phyloP scores from a whole-genome alignment of 2,113 vertebrate species.

The Nannobrachium achirus region DNA sequence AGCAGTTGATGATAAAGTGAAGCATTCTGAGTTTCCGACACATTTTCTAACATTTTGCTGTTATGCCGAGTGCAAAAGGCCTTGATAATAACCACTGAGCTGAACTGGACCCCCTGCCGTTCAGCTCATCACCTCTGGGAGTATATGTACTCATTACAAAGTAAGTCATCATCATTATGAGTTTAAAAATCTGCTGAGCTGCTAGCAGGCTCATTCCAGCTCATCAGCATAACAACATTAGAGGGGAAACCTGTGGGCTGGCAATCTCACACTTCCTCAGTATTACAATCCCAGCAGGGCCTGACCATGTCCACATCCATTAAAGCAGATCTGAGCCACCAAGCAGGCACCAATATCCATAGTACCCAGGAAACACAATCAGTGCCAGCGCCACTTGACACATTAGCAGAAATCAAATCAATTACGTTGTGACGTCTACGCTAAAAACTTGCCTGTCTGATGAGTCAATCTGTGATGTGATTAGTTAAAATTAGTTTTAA shows the following conservation, averaged over 20 bases:
- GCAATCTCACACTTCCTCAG: constrained; percentile 70
- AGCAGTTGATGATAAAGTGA: constrained; percentile 26
- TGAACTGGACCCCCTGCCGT: constrained; percentile 56
- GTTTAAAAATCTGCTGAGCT: constrained; percentile 78
- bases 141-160: constrained; percentile 72
- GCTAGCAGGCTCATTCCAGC: constrained; percentile 66
- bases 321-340: constrained; percentile 65
- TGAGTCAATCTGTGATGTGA: constrained; percentile 60
- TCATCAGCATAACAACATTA: constrained; percentile 81
- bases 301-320: constrained; percentile 73
- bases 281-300: constrained; percentile 71
- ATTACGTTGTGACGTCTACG: constrained; percentile 67
- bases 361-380: constrained; percentile 51
- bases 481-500: constrained; percentile 25
- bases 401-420: constrained; percentile 64
- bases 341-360: constrained; percentile 61
- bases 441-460: constrained; percentile 53
- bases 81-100: constrained; percentile 36
- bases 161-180: constrained; percentile 78
- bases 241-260: constrained; percentile 71
- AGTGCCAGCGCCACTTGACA: constrained; percentile 51
- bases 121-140: constrained; percentile 63
- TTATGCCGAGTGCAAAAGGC: constrained; percentile 56
- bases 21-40: constrained; percentile 24
- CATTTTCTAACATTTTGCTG: constrained; percentile 37